phyloP scores from a whole-genome alignment of 2,888 invertebrate genomes.

The Meloe dianella region DNA sequence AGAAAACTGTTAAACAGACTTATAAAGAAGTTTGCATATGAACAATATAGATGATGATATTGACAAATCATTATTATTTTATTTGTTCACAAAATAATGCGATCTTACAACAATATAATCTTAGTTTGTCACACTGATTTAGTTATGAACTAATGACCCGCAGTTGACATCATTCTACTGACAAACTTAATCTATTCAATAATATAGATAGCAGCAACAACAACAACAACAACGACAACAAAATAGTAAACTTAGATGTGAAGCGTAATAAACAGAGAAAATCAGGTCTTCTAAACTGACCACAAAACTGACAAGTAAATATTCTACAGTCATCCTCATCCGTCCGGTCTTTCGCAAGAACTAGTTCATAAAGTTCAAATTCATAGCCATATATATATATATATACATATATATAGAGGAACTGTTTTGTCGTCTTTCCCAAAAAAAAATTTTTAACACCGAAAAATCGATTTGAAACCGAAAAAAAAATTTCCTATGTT shows the following conservation, averaged over 20 bases:
- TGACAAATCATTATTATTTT: background rate
- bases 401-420: too few relatives aligned
- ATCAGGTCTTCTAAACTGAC: background rate
- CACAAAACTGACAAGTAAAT: conserved; percentile 6
- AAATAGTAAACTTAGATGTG: background rate
- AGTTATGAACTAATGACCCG: conserved; percentile 20
- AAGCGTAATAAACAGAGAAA: background rate
- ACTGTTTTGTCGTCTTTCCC: too few relatives aligned
- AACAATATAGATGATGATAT: background rate
- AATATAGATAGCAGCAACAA: conserved; percentile 14
- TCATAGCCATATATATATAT: background rate
- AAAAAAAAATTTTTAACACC: too few relatives aligned
- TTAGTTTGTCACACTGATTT: conserved; percentile 27
- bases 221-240: conserved; percentile 4
- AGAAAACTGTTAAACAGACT: too few relatives aligned
- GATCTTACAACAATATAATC: conserved; percentile 23
- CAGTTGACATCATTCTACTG: conserved; percentile 28
- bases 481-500: too few relatives aligned
- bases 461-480: too few relatives aligned
- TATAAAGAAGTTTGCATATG: too few relatives aligned
- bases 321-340: background rate
- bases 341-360: background rate
- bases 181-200: conserved; percentile 31
- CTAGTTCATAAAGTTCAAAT: background rate
- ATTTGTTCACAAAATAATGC: background rate